Conservation (phyloP, 2,888 invertebrate species). For the Napeogenes sylphis region DNA sequence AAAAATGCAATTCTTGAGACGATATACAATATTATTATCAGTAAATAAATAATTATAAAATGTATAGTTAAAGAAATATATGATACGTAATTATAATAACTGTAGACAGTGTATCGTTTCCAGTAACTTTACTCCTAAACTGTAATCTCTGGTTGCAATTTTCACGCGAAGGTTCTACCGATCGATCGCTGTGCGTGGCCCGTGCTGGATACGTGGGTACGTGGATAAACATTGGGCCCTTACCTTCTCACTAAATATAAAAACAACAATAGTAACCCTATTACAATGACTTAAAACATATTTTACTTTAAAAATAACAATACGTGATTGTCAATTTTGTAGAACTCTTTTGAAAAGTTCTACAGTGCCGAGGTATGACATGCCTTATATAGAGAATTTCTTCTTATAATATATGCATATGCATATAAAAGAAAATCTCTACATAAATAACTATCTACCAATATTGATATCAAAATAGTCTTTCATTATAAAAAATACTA, state of each 20-base stretch:
- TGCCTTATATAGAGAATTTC: no score
- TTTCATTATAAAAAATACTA: no score
- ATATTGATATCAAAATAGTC: no score
- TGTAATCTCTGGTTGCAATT: conserved; percentile 64
- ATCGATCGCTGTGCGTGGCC: conserved; percentile 69
- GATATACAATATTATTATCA: no score
- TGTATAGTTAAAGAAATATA: neutral
- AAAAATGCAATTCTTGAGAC: no score
- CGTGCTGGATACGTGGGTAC: no score
- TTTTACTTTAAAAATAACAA: conserved; percentile 17
- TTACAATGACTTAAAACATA: conserved; percentile 30
- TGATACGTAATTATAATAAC: neutral
- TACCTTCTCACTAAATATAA: conserved; percentile 45
- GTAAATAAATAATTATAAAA: no score
- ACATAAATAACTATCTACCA: no score
- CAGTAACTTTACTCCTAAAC: conserved; percentile 49
- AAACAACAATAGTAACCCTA: conserved; percentile 28
- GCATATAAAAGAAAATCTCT: no score
- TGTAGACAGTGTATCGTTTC: conserved; percentile 35
- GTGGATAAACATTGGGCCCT: conserved; percentile 68
- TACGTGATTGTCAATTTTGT: conserved; percentile 6
- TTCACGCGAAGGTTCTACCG: conserved; percentile 66
- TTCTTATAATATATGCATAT: no score
- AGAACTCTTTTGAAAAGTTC: conserved; percentile 19
- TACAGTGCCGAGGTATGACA: no score